Conservation (phyloP, 2,888 invertebrate genomes). For the Cantharis rufa region DNA sequence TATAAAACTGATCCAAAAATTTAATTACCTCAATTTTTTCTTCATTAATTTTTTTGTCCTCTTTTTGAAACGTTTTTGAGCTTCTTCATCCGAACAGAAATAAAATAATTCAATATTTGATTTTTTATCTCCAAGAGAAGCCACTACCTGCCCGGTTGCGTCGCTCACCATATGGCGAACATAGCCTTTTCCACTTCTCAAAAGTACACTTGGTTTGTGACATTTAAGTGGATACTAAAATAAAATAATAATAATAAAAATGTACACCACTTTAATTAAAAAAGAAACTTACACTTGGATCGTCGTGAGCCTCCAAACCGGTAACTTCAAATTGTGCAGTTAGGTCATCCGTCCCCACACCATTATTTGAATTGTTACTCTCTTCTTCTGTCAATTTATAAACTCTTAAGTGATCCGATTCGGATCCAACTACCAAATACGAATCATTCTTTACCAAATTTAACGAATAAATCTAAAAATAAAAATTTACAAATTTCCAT, state of each 20-base stretch:
- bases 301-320: conserved; percentile 61
- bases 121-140: conserved; percentile 81
- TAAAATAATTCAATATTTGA: conserved; percentile 80
- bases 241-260: conserved; percentile 32
- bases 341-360: conserved; percentile 59
- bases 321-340: conserved; percentile 58
- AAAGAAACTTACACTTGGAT: conserved; percentile 55
- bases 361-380: conserved; percentile 55
- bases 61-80: conserved; percentile 71
- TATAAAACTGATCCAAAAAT: conserved; percentile 8
- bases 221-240: conserved; percentile 71
- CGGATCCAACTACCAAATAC: conserved; percentile 85
- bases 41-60: conserved; percentile 75
- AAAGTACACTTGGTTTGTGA: conserved; percentile 76
- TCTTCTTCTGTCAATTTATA: conserved; percentile 73
- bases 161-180: conserved; percentile 78
- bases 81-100: conserved; percentile 77
- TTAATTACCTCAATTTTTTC: conserved; percentile 57
- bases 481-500: not conserved
- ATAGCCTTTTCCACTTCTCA: conserved; percentile 78
- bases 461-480: conserved; percentile 80
- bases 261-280: not conserved
- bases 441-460: conserved; percentile 76
- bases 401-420: conserved; percentile 81
- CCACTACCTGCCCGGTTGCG: conserved; percentile 70